phyloP scores from a whole-genome alignment of 2,113 vertebrate species.

The Crypturellus undulatus region DNA sequence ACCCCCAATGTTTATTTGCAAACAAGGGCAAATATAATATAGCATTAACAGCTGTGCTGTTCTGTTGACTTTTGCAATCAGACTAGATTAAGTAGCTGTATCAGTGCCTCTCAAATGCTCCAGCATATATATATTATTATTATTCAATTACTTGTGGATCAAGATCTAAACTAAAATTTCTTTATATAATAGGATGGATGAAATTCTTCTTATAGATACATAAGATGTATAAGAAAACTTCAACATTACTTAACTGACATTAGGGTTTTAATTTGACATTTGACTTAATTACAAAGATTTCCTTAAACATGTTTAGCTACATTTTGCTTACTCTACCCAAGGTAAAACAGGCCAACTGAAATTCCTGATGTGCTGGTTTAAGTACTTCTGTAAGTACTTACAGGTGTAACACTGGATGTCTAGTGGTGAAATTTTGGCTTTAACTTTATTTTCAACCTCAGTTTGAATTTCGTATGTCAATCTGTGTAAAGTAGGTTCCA shows the following conservation, averaged over 20 bases:
- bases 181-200: neutral
- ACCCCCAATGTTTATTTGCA: neutral
- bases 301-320: neutral
- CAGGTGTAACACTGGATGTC: neutral
- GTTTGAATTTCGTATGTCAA: neutral
- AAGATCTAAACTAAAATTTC: neutral
- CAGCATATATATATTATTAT: neutral
- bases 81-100: neutral
- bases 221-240: no score
- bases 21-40: neutral
- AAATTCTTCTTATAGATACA: neutral
- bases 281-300: neutral
- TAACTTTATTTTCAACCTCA: neutral
- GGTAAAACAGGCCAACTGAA: neutral
- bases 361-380: neutral
- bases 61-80: neutral
- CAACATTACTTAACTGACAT: neutral
- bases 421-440: neutral
- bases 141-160: neutral
- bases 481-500: neutral
- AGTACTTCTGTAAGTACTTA: neutral
- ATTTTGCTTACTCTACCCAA: neutral
- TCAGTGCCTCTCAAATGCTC: neutral
- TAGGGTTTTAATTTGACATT: neutral
- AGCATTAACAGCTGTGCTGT: neutral